Percentiles rank a stretch among this genome's conserved stretches.
Conservation (phyloP, 2,888 invertebrate species). For the Brenthis ino region DNA sequence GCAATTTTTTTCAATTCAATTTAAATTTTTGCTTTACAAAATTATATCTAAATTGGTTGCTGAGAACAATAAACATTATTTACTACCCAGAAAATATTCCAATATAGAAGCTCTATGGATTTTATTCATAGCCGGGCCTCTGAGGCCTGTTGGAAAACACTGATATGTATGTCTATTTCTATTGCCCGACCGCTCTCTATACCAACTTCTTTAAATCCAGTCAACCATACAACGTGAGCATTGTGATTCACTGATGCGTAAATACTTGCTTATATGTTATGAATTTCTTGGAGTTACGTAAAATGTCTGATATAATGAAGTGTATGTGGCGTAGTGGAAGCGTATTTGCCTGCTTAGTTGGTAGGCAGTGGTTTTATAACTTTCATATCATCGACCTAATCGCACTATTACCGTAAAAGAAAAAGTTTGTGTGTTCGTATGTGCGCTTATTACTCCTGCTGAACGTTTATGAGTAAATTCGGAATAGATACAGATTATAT, state of each 20-base stretch:
- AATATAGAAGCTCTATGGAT: not conserved
- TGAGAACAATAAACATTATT: constrained; percentile 3
- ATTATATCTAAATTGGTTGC: too few species aligned
- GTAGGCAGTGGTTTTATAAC: not conserved
- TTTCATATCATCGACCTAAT: not conserved
- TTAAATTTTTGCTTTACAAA: too few species aligned
- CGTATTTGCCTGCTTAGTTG: not conserved
- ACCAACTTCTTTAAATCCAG: constrained; percentile 14
- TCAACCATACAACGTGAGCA: constrained; percentile 7
- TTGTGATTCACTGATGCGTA: constrained; percentile 6
- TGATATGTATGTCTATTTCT: not conserved
- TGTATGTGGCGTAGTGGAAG: not conserved
- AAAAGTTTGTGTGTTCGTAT: too few species aligned
- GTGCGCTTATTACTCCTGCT: too few species aligned
- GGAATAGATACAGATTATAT: too few species aligned
- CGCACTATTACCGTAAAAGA: not conserved
- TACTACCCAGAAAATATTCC: not conserved
- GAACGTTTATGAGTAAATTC: too few species aligned
- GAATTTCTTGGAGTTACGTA: constrained; percentile 9
- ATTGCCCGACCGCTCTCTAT: constrained; percentile 12
- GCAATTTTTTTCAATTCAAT: too few species aligned
- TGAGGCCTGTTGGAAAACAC: not conserved
- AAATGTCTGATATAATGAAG: constrained; percentile 6
- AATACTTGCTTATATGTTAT: constrained; percentile 8
- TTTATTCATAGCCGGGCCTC: not conserved